Conservation (phyloP, 2,888 invertebrate species). For the Machimus rusticus region DNA sequence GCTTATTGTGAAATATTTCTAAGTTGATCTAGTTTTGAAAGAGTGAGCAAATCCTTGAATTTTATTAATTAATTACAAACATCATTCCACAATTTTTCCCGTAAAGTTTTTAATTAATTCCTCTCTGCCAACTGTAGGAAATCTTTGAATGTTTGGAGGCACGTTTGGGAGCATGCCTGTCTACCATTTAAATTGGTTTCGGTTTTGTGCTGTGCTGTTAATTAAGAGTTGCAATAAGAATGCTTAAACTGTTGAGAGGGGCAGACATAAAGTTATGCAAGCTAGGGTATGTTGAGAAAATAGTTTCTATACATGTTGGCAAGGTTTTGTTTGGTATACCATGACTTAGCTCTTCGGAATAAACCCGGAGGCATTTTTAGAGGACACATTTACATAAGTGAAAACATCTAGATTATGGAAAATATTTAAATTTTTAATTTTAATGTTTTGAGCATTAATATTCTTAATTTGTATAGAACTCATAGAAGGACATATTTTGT, state of each 20-base stretch:
- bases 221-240: background rate
- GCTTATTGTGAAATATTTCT: background rate
- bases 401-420: background rate
- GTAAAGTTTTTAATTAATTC: background rate
- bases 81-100: background rate
- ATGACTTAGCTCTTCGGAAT: background rate
- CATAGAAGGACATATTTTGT: too few relatives aligned
- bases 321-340: background rate
- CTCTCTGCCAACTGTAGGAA: background rate
- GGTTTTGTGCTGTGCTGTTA: background rate
- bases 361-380: background rate
- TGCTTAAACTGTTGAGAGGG: background rate
- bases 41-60: background rate
- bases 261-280: background rate
- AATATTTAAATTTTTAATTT: background rate
- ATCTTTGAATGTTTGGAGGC: background rate
- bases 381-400: background rate
- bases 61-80: background rate
- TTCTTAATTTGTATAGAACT: too few relatives aligned
- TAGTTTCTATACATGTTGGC: background rate
- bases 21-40: background rate
- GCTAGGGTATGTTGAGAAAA: background rate
- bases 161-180: background rate
- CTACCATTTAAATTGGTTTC: background rate
- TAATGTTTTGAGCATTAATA: too few relatives aligned